Base-by-base conservation (phyloP, 2,888 invertebrate genomes). In the Drosophila stalkeri region DNA sequence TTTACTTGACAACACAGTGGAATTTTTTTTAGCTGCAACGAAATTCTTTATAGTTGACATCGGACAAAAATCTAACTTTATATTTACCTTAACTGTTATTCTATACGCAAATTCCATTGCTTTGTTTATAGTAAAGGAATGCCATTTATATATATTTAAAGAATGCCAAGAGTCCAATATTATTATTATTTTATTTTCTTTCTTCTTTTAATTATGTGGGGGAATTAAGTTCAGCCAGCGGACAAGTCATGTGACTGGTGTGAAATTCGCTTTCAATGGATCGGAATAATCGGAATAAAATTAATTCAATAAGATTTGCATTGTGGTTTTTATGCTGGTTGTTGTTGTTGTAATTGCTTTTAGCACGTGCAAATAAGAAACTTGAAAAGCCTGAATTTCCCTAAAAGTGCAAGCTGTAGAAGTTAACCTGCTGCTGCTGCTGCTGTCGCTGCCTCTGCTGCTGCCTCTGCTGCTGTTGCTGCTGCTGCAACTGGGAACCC, bases 181-280 rank as follows among this genome's bases (percentile, higher is more conserved):
- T 41, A 41, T 54, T 49, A 14, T 35, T 35, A 33, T 20, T 35
- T 51, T 8, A 7, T 35, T 33, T 31, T 4, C 2, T 47, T 49
- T 33, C 3, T 12, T 6, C 33, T 1, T 47, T 51, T 31, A 62
- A 52, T 33, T 41, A 43, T 65, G 31, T 41, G 39, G 35, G 35
- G 20, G 55, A 64, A 37, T 59, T 37, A 33, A 72, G 37, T 39
- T 60, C 20, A 20, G 56, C 14, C 37, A 23, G 37, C 39, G 46
- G 35, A 60, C 70, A 64, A 49, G 47, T 71, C 71, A 78, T 78
- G 77, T 78, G 77, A 78, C 57, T 59, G 54, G 37, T 66, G 73
- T 62, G 74, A 73, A 73, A 77, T 66, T 66, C 66, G 64, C 52
- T 52, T 61, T 27, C 64, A 61, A 67, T 57, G 39, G 27, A 27